phyloP scores from a whole-genome alignment of 2,113 vertebrate species.

The Colistium nudipinnis region DNA sequence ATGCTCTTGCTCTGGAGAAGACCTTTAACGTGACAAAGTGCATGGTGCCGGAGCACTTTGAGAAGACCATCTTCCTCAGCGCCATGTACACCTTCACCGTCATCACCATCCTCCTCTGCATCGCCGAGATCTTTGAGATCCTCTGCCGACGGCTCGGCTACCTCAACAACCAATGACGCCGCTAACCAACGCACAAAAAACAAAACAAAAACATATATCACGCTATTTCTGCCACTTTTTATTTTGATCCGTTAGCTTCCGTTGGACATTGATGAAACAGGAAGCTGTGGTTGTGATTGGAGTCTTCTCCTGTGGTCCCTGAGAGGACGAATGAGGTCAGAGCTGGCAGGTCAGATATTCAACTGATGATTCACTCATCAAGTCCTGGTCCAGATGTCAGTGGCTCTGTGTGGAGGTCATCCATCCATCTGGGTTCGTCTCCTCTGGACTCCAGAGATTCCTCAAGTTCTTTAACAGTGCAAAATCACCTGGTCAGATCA shows the following conservation, averaged over 20 bases:
- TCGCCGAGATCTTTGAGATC: constrained; percentile 89
- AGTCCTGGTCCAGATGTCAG: constrained; percentile 49
- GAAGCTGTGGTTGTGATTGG: constrained; percentile 24
- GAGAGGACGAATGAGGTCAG: constrained; percentile 22
- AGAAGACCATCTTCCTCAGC: constrained; percentile 92
- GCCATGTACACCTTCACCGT: constrained; percentile 90
- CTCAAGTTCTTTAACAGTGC: too few species aligned
- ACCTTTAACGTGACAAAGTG: constrained; percentile 83
- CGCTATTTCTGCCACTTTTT: constrained; percentile 16
- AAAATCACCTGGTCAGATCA: background rate
- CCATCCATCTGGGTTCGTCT: too few species aligned
- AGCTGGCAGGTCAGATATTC: constrained; percentile 38
- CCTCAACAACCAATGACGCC: constrained; percentile 79
- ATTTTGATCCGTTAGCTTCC: constrained; percentile 26
- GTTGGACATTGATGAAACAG: constrained; percentile 34
- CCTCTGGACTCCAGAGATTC: too few species aligned
- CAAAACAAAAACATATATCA: constrained; percentile 8
- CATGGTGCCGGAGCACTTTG: constrained; percentile 91
- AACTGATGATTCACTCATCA: constrained; percentile 35
- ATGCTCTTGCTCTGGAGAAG: constrained; percentile 82
- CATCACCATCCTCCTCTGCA: constrained; percentile 86
- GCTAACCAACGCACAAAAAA: background rate
- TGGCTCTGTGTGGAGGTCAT: constrained; percentile 54
- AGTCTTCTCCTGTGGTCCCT: constrained; percentile 40
- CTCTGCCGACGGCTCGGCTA: constrained; percentile 85